phyloP scores from a whole-genome alignment of 2,797 vertebrate species.

The Liasis olivaceus region DNA sequence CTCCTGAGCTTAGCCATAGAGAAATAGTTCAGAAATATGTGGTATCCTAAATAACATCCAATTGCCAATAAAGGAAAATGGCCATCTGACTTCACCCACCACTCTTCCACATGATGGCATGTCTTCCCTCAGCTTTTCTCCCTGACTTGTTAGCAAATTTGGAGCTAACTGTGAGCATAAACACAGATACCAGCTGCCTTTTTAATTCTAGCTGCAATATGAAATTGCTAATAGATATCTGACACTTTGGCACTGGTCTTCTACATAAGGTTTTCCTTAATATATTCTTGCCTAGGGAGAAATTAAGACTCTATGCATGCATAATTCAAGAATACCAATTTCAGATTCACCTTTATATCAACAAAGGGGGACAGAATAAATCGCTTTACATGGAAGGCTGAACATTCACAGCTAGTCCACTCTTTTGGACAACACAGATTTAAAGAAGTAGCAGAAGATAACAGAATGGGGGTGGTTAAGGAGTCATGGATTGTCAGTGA shows the following conservation, averaged over 20 bases:
- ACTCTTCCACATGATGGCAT: conserved; percentile 19
- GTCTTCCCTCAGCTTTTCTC: conserved; percentile 28
- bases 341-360: conserved; percentile 65
- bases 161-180: conserved; percentile 51
- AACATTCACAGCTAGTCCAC: background rate
- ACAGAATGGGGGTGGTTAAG: background rate
- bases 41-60: conserved; percentile 1
- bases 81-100: background rate
- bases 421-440: background rate
- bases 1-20: background rate
- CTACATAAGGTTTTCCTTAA: conserved; percentile 64
- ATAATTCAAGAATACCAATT: conserved; percentile 71
- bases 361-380: background rate
- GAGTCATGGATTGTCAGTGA: background rate
- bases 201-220: conserved; percentile 63
- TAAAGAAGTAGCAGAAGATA: background rate
- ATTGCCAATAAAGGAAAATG: background rate
- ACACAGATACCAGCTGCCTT: conserved; percentile 68
- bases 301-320: conserved; percentile 67
- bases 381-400: background rate
- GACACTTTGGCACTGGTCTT: conserved; percentile 70
- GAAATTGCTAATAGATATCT: conserved; percentile 74
- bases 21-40: background rate
- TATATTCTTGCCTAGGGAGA: conserved; percentile 69
- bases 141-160: conserved; percentile 41